Percentiles rank a stretch among this genome's conserved stretches.
These are phyloP conservation scores for Desmophyllum pertusum DNA, from an alignment of 92 coral and sea anemone genomes.

Conservation along the genomic window DNA sequence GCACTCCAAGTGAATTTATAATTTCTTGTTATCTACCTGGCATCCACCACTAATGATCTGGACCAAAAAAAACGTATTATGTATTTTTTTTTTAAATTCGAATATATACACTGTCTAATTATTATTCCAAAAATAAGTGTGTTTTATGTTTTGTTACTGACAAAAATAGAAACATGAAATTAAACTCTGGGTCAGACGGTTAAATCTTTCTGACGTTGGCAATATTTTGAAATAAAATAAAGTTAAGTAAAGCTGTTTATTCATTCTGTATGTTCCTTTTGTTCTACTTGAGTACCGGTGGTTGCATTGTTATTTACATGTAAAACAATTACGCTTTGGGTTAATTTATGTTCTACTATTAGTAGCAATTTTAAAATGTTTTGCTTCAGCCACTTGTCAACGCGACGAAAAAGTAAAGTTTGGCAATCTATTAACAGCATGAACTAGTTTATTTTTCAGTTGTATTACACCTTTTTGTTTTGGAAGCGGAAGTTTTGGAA, in stretches of 20 bases:
- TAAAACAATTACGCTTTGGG: neutral
- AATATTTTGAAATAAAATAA: constrained; percentile 17
- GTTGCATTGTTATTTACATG: neutral
- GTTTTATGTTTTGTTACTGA: neutral
- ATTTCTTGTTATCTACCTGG: no score
- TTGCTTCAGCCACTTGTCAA: neutral
- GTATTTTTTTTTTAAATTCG: no score
- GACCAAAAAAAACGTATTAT: no score
- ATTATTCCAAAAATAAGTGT: neutral
- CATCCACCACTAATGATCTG: no score
- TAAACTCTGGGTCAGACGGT: neutral
- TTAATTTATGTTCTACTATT: neutral
- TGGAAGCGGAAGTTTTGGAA: constrained; percentile 39
- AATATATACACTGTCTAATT: neutral
- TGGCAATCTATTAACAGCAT: neutral
- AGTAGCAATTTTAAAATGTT: neutral
- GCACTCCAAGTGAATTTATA: no score
- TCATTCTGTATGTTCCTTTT: constrained; percentile 6
- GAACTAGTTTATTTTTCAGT: constrained; percentile 8
- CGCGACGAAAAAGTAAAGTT: neutral
- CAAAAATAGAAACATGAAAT: neutral
- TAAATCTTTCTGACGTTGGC: neutral
- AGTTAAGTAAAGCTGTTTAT: neutral
- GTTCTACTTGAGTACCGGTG: constrained; percentile 14
- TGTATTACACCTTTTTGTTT: constrained; percentile 12